Conservation (phyloP, 2,888 invertebrate genomes). For the Arenicola marina region DNA sequence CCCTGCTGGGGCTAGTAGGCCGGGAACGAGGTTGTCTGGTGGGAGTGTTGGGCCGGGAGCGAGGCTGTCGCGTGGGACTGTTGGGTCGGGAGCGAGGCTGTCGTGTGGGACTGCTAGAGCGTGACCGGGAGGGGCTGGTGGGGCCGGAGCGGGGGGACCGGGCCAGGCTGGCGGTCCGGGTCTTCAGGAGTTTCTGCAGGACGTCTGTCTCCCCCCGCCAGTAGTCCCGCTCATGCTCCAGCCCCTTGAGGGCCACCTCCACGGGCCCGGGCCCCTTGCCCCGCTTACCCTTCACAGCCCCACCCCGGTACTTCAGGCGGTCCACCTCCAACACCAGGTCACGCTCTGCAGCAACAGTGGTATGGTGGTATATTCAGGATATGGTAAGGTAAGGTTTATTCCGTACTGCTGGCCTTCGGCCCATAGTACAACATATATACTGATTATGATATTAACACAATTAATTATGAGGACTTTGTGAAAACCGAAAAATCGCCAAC, state of each 20-base stretch:
- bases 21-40: too few relatives aligned
- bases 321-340: constrained; percentile 62
- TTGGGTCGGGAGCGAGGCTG: too few relatives aligned
- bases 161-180: constrained; percentile 5
- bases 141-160: background rate
- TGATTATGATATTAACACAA: too few relatives aligned
- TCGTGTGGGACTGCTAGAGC: too few relatives aligned
- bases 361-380: background rate
- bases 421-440: too few relatives aligned
- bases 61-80: too few relatives aligned
- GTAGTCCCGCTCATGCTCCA: constrained; percentile 60
- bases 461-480: too few relatives aligned
- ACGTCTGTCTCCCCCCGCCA: constrained; percentile 57
- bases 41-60: too few relatives aligned
- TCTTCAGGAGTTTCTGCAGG: constrained; percentile 45
- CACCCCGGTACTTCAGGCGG: constrained; percentile 52
- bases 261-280: constrained; percentile 49
- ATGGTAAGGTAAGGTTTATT: too few relatives aligned
- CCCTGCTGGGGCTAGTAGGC: too few relatives aligned
- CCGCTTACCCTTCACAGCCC: constrained; percentile 37
- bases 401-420: too few relatives aligned
- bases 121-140: background rate
- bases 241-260: constrained; percentile 52
- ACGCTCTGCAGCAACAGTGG: constrained; percentile 47
- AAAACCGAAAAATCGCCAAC: background rate